Evolutionary conservation across 2,113 vertebrate species (phyloP).

Genomic region (Phrynocephalus versicolor): DNA sequence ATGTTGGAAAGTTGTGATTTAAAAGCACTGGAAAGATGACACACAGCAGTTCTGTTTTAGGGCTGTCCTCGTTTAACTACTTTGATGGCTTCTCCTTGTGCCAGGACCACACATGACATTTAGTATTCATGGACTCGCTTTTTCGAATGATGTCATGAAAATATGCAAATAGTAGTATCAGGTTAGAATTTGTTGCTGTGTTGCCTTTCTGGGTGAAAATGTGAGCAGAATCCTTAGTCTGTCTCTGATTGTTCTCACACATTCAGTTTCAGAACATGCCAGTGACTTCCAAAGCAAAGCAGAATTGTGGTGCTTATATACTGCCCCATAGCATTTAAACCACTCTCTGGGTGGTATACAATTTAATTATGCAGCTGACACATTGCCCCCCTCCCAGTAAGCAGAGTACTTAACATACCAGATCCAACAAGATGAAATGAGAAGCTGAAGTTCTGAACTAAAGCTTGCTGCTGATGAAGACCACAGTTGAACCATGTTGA

Average conservation of each 20-base stretch:
- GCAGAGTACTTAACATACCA: no score
- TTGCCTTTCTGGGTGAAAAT: not conserved
- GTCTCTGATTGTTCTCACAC: not conserved
- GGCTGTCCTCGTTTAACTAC: conserved; percentile 11
- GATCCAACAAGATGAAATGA: no score
- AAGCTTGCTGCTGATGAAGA: no score
- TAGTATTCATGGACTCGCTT: not conserved
- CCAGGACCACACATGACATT: not conserved
- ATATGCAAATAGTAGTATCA: not conserved
- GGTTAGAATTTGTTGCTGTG: not conserved
- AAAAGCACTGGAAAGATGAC: not conserved
- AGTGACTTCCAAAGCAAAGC: not conserved
- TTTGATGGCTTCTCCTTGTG: not conserved
- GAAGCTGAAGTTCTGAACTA: no score
- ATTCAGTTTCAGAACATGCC: not conserved
- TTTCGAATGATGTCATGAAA: not conserved
- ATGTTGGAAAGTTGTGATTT: not conserved
- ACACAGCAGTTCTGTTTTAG: not conserved
- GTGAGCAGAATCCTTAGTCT: not conserved
- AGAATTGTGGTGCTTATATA: no score
- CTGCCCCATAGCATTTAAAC: no score
- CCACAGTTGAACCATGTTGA: no score
- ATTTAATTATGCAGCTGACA: no score
- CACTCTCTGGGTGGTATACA: no score
- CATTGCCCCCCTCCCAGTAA: no score